Conservation (phyloP, 2,888 invertebrate genomes). For the Dasysyrphus tricinctus region DNA sequence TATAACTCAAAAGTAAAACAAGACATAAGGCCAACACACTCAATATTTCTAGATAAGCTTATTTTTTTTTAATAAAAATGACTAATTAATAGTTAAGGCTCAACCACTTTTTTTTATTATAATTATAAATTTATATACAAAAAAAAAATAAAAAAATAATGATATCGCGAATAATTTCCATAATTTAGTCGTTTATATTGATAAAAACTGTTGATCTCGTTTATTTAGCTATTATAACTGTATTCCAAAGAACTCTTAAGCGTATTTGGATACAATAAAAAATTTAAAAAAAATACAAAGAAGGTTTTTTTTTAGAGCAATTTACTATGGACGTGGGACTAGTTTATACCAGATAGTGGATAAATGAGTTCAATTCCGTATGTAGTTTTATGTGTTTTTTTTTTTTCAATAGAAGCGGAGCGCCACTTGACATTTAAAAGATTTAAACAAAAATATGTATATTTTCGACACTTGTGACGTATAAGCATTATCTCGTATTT, state of each 20-base stretch:
- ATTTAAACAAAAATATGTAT: too few species aligned
- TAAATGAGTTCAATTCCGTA: too few species aligned
- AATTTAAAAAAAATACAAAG: background rate
- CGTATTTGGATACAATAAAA: background rate
- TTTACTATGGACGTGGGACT: too few species aligned
- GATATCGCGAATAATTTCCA: background rate
- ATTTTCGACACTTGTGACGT: too few species aligned
- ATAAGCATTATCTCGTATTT: too few species aligned
- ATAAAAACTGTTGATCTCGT: background rate
- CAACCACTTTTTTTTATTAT: background rate
- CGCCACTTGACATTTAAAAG: too few species aligned
- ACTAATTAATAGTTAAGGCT: conserved; percentile 3
- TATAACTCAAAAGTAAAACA: background rate
- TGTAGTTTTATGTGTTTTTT: too few species aligned
- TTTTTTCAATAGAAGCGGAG: too few species aligned
- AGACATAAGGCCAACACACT: background rate
- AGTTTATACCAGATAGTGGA: too few species aligned
- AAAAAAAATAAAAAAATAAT: background rate
- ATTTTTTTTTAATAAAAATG: background rate
- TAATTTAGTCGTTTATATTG: conserved; percentile 7
- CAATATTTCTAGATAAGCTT: background rate
- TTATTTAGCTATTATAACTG: conserved; percentile 5
- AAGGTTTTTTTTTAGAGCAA: too few species aligned
- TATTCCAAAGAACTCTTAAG: background rate
- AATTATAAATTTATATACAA: background rate